Conservation (phyloP, 2,797 vertebrate species). For the Malurus leucopterus region DNA sequence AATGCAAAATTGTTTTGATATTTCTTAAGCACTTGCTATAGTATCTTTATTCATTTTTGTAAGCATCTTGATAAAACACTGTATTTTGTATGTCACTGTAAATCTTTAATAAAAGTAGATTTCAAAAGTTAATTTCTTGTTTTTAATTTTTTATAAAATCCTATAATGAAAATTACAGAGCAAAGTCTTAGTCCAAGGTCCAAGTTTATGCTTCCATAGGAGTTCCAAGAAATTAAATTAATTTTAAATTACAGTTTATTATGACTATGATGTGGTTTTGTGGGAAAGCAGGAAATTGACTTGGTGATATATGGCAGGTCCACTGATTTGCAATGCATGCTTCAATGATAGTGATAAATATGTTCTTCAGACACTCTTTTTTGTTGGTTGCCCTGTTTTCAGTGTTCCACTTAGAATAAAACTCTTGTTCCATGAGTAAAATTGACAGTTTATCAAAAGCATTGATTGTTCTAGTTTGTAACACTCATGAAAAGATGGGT, state of each 20-base stretch:
- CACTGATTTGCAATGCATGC: not conserved
- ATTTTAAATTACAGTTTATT: not conserved
- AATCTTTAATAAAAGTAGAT: not conserved
- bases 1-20: not conserved
- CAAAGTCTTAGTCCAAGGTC: not conserved
- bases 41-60: not conserved
- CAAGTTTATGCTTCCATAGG: not conserved
- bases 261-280: not conserved
- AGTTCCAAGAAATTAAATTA: not conserved
- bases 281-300: not conserved
- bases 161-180: not conserved
- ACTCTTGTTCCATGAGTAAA: not conserved
- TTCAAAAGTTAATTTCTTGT: not conserved
- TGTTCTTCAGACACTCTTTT: not conserved
- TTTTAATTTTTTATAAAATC: not conserved
- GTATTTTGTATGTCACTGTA: not conserved
- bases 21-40: not conserved
- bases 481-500: not conserved
- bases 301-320: accelerated
- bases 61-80: not conserved
- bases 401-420: not conserved
- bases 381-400: not conserved
- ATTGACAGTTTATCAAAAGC: not conserved
- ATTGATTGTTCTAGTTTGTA: not conserved
- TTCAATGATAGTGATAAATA: not conserved